Conservation (phyloP, 2,888 invertebrate species). For the Diarsia brunnea region DNA sequence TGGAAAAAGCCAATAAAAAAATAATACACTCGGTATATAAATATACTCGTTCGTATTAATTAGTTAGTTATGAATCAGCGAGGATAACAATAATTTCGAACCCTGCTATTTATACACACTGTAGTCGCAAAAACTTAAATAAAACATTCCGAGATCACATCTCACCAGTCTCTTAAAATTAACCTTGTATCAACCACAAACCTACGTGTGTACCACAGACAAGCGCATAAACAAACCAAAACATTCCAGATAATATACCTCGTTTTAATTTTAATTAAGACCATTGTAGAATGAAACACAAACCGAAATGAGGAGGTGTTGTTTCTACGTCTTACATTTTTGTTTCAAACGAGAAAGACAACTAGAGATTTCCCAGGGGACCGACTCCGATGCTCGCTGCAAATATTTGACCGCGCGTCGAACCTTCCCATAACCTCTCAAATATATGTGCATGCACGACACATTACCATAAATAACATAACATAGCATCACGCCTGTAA, state of each 20-base stretch:
- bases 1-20: too few relatives aligned
- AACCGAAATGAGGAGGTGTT: constrained; percentile 44
- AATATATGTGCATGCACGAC: constrained; percentile 27
- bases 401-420: constrained; percentile 71
- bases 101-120: constrained; percentile 7
- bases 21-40: too few relatives aligned
- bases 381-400: constrained; percentile 64
- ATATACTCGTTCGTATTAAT: too few relatives aligned
- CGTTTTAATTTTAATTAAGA: constrained; percentile 60
- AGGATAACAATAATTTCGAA: not conserved
- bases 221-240: constrained; percentile 43
- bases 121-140: constrained; percentile 23
- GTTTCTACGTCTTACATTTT: constrained; percentile 63
- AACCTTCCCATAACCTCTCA: constrained; percentile 48
- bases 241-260: constrained; percentile 31
- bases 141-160: constrained; percentile 33
- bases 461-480: constrained; percentile 41
- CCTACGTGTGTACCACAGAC: constrained; percentile 25
- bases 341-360: constrained; percentile 66
- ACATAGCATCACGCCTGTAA: not conserved
- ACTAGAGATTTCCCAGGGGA: constrained; percentile 76
- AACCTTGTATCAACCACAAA: constrained; percentile 33
- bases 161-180: constrained; percentile 22
- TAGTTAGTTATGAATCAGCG: not conserved
- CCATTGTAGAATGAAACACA: constrained; percentile 31